These are phyloP conservation scores for Thalassaphorura encarpata DNA, from an alignment of 1,140 invertebrate species.

Conservation along the genomic window DNA sequence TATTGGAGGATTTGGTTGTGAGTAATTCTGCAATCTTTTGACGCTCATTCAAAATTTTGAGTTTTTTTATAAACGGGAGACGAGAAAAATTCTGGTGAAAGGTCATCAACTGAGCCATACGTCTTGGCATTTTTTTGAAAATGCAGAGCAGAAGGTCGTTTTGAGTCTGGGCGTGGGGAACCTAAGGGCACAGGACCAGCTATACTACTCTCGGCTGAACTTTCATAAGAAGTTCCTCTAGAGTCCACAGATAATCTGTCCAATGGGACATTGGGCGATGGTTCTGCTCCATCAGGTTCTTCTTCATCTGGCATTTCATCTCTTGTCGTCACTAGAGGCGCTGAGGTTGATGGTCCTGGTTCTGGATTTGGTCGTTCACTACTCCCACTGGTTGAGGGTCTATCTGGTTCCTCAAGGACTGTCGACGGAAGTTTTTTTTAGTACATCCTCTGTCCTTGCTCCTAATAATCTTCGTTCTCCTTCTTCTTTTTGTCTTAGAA, in stretches of 20 bases:
- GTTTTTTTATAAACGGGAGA: constrained; percentile 74
- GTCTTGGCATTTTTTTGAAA: constrained; percentile 32
- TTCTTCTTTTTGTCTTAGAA: constrained; percentile 70
- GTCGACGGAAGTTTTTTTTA: no score
- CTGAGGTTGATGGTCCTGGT: no score
- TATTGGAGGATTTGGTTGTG: constrained; percentile 52
- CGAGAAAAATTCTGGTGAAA: constrained; percentile 78
- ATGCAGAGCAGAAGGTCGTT: constrained; percentile 23
- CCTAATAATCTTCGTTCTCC: no score
- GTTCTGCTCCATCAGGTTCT: no score
- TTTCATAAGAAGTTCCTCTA: not conserved
- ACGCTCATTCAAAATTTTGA: constrained; percentile 76
- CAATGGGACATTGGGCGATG: not conserved
- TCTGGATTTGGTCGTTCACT: no score
- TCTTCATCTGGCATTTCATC: no score
- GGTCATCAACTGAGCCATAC: constrained; percentile 69
- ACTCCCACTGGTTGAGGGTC: no score
- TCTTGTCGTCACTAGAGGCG: no score
- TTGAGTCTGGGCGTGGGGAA: not conserved
- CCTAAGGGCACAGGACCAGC: not conserved
- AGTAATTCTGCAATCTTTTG: constrained; percentile 67
- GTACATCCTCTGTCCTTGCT: no score
- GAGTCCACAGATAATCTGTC: constrained; percentile 1
- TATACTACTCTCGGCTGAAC: not conserved
- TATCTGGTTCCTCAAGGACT: no score